Base-by-base conservation (phyloP, 2,888 invertebrate species). In the Hydrotaea cyrtoneurina region DNA sequence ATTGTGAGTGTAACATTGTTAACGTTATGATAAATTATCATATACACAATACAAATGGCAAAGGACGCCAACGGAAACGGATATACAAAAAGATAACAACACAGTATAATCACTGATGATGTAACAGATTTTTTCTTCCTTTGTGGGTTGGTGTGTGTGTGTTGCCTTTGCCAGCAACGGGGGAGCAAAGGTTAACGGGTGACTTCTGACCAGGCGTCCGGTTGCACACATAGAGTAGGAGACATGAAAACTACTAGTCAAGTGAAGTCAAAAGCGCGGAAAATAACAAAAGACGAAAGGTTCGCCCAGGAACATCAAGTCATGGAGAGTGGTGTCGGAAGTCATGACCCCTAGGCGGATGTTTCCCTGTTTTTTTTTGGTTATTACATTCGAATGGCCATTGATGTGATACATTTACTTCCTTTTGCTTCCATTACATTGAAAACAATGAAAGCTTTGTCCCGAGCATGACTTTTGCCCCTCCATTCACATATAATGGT, bases 21-120 rank as follows among this genome's bases (percentile, higher is more conserved):
- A 66, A 66, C 17, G 39, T 66, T 69, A 46, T 69, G 69, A 69
- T 69, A 69, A 69, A 69, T 69, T 69, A 69, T 69, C 69, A 21
- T 46, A n/a, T 62, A 31, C 31, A 43, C 66, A 43, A 66, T 69
- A 46, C 46, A 66, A 55, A 55, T 55, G 31, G 46, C 23, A 23
- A 3, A 69, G 23, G 66, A 66, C 39, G 39, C 19, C 19, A 66
- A 66, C 39, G 66, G 46, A 69, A 69, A 69, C 69, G 69, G 69
- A 69, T 69, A 69, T 69, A 69, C 69, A 69, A 69, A 69, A 69
- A 21, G 21, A 46, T 46, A 46, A 69, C 46, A 69, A 46, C 46
- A 46, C 39, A 43, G 39, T 4, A 46, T 46, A 69, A 69, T 69
- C 69, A 46, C 69, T 43, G 69, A 69, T 69, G 69, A 69, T 69